Base-by-base conservation (phyloP, 2,113 vertebrate genomes). In the Actenoides hombroni region DNA sequence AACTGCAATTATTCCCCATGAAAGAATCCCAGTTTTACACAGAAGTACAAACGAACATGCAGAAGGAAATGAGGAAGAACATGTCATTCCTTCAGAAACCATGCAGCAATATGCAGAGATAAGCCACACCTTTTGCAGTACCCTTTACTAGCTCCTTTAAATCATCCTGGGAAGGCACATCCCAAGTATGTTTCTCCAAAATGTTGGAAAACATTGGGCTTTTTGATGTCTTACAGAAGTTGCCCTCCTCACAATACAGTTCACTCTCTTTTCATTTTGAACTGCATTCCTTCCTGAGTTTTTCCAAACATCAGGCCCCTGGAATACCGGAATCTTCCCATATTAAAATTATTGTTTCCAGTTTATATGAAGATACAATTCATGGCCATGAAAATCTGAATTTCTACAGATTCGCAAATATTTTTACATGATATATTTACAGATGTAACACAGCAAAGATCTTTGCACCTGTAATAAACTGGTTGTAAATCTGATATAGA, bases 61-160 rank as follows among this genome's bases (percentile, higher is more conserved):
- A 60, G 21, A 70, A 59, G 5, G 13, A 78, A 75, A 68, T 5
- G 8, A 33, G 26, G 12, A 42, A 9, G 16, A 74, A 65, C 2
- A 2, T 11, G 11, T 19, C 7, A 16, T 39, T 75, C 48, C 44
- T 81, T 69, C 24, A 40, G 31, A 82, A 83, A 31, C 5, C 25
- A 40, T n/a, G 48, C 16, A 54, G 2, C 42, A 31, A 6, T 0
- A 2, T 12, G 10, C 29, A 82, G 18, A 65, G 4, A 15, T 39
- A 57, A 71, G n/a, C 17, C 37, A 37, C 21, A 25, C 8, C 25
- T 39, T 49, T 16, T 59, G 42, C 24, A 67, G n/a, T 2, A 31
- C 2, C 5, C 25, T 59, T 65, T 14, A 86, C 25, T 6, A 48
- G 29, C 16, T 60, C 24, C 51, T 65, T 76, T 13, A 70, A 83